Evolutionary conservation across 37 sponge, comb jelly and placozoan genomes (phyloP).

Genomic region (Spongilla lacustris): DNA sequence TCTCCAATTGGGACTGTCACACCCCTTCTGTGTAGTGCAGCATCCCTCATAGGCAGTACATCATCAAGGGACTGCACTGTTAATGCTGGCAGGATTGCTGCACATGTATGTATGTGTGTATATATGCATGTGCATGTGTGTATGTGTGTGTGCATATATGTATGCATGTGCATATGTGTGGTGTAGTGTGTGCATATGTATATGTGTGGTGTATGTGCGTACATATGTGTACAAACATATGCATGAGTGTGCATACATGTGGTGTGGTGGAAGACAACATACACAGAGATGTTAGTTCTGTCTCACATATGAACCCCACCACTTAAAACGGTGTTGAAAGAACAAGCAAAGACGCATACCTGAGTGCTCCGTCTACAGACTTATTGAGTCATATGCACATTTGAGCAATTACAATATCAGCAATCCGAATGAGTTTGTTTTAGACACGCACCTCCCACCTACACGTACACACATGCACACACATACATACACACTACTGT

Average conservation of each 20-base stretch:
- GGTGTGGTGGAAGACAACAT: background rate
- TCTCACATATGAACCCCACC: background rate
- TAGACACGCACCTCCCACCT: too few relatives aligned
- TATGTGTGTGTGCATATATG: background rate
- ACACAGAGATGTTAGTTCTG: background rate
- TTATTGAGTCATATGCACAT: too few relatives aligned
- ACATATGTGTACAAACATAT: background rate
- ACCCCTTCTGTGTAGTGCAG: background rate
- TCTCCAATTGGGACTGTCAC: background rate
- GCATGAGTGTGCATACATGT: background rate
- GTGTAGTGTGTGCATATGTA: background rate
- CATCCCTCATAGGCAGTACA: background rate
- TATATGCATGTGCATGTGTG: background rate
- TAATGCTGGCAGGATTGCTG: background rate
- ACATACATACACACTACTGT: background rate
- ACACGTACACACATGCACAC: background rate
- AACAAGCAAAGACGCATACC: too few relatives aligned
- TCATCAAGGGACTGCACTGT: background rate
- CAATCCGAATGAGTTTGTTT: too few relatives aligned
- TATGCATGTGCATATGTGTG: background rate
- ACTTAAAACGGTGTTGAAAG: too few relatives aligned
- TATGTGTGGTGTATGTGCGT: background rate
- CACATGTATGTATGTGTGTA: background rate
- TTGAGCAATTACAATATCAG: too few relatives aligned
- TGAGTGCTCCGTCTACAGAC: too few relatives aligned